These are phyloP conservation scores for Alloscopus bannaensis DNA, from an alignment of 2,888 invertebrate species.

Conservation along the genomic window DNA sequence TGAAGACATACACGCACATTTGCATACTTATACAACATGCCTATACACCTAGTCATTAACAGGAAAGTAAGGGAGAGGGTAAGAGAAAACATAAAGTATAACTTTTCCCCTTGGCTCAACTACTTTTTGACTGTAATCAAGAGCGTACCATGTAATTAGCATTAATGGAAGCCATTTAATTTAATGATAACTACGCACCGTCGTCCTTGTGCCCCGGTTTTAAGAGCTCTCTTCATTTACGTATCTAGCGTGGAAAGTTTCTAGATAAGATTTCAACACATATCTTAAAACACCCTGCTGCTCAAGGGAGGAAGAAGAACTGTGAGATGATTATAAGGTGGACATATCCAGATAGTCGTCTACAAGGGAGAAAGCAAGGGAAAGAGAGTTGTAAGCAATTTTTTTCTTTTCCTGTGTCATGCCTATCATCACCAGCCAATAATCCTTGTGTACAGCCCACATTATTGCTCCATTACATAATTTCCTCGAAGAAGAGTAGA, in stretches of 20 bases:
- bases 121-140: constrained; percentile 26
- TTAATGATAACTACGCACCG: constrained; percentile 38
- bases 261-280: neutral
- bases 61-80: too few relatives aligned
- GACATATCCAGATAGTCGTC: too few relatives aligned
- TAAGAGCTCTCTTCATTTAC: neutral
- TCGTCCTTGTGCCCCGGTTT: neutral
- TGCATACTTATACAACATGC: too few relatives aligned
- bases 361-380: neutral
- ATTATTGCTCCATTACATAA: constrained; percentile 36
- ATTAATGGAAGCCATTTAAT: constrained; percentile 45
- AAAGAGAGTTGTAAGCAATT: neutral
- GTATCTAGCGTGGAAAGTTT: too few relatives aligned
- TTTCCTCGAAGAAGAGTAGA: neutral
- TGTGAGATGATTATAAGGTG: too few relatives aligned
- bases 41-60: too few relatives aligned
- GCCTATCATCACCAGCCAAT: constrained; percentile 30
- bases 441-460: constrained; percentile 33
- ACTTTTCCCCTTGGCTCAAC: too few relatives aligned
- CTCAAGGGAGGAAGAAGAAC: neutral
- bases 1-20: constrained; percentile 3
- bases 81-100: too few relatives aligned
- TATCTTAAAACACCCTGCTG: neutral
- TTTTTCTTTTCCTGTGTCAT: neutral
- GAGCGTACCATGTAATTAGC: constrained; percentile 42